Conservation (phyloP, 1,140 invertebrate genomes). For the Octopus sinensis region DNA sequence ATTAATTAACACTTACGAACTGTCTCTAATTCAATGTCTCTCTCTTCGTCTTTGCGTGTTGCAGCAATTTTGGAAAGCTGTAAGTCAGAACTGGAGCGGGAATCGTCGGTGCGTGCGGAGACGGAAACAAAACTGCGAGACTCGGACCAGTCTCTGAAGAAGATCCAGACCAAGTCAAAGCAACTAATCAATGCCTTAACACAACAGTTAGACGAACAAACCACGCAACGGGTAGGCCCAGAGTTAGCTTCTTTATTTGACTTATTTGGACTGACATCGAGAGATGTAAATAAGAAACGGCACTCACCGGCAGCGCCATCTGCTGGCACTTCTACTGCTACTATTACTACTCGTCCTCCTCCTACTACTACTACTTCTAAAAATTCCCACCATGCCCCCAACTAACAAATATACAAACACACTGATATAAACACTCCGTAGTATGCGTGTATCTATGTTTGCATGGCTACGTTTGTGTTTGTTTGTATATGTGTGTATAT, state of each 20-base stretch:
- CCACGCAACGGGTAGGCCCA: conserved; percentile 47
- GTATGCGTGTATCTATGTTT: too few relatives aligned
- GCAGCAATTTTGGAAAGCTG: conserved; percentile 54
- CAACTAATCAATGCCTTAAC: conserved; percentile 53
- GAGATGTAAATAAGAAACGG: neutral
- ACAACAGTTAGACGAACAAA: conserved; percentile 54
- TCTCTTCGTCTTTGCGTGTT: neutral
- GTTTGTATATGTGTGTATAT: too few relatives aligned
- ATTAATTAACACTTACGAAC: too few relatives aligned
- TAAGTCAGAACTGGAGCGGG: conserved; percentile 55
- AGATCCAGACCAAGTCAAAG: conserved; percentile 53
- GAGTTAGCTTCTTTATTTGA: conserved; percentile 6
- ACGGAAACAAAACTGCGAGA: conserved; percentile 52
- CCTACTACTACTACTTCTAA: neutral
- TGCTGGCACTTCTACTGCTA: neutral
- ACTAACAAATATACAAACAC: too few relatives aligned
- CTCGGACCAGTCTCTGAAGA: conserved; percentile 44
- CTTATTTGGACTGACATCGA: neutral
- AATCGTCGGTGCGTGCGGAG: conserved; percentile 47
- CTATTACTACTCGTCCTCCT: neutral
- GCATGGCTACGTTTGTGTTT: too few relatives aligned
- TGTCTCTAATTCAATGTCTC: neutral
- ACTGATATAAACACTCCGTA: too few relatives aligned
- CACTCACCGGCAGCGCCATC: neutral
- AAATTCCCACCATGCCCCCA: too few relatives aligned